Percentiles rank a stretch among this genome's conserved stretches.
These are phyloP conservation scores for Brachycybe producta DNA, from an alignment of 2,888 invertebrate genomes.

Conservation along the genomic window DNA sequence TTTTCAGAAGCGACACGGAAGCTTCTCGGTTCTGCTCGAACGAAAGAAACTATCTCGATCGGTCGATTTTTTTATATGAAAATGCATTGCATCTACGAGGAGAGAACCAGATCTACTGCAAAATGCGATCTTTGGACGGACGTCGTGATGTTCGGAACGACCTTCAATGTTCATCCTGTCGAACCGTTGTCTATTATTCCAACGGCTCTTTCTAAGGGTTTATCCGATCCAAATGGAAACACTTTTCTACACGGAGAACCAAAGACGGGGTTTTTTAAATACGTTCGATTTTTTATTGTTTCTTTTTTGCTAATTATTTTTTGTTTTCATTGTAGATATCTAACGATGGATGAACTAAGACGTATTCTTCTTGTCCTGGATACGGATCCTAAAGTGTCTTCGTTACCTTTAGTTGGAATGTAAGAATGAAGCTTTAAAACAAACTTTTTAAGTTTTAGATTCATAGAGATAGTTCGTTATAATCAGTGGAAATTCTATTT, in stretches of 20 bases:
- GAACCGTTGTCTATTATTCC: slow-evolving; percentile 4
- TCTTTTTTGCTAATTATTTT: too few relatives aligned
- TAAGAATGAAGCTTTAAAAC: too few relatives aligned
- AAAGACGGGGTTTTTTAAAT: slow-evolving; percentile 11
- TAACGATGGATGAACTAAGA: slow-evolving; percentile 12
- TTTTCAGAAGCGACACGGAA: too few relatives aligned
- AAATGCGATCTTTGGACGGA: slow-evolving; percentile 4
- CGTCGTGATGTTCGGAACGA: not conserved
- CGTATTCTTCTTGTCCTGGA: slow-evolving; percentile 10
- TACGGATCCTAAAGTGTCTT: slow-evolving; percentile 12
- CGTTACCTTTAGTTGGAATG: slow-evolving; percentile 12
- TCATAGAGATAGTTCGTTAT: too few relatives aligned
- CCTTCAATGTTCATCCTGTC: slow-evolving; percentile 6
- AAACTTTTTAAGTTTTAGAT: too few relatives aligned
- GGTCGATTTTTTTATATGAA: too few relatives aligned
- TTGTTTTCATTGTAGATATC: slow-evolving; percentile 4
- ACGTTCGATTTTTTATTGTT: not conserved
- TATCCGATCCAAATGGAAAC: slow-evolving; percentile 12
- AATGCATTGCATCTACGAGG: too few relatives aligned
- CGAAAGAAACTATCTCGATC: too few relatives aligned
- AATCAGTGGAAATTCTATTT: too few relatives aligned
- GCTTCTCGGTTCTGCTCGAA: too few relatives aligned
- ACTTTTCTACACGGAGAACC: slow-evolving; percentile 10
- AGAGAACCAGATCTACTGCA: too few relatives aligned
- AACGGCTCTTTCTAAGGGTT: slow-evolving; percentile 13